These are phyloP conservation scores for Trichacis sp. DNA, from an alignment of 2,888 invertebrate species.

Conservation along the genomic window DNA sequence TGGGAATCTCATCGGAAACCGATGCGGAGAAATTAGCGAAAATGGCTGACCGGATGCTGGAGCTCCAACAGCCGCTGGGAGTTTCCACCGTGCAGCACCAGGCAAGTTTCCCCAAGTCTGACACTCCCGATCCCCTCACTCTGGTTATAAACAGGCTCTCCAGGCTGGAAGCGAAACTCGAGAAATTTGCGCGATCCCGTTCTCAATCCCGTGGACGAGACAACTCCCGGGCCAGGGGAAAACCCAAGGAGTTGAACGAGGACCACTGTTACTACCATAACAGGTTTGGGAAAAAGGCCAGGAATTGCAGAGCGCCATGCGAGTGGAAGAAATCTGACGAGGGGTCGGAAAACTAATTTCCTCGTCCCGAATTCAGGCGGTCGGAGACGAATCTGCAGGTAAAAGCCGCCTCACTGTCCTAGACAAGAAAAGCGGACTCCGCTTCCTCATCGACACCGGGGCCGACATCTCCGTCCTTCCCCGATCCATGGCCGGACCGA, in stretches of 20 bases:
- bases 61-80: background rate
- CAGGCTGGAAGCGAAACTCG: background rate
- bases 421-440: constrained; percentile 11
- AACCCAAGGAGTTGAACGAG: background rate
- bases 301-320: background rate
- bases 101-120: constrained; percentile 1
- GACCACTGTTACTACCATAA: constrained; percentile 5
- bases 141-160: constrained; percentile 3
- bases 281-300: background rate
- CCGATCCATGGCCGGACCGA: background rate
- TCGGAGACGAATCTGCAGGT: background rate
- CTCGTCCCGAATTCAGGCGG: constrained; percentile 9
- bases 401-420: constrained; percentile 12
- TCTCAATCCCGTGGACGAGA: background rate
- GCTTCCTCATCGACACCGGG: constrained; percentile 20
- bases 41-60: background rate
- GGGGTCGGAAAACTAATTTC: constrained; percentile 14
- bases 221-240: background rate
- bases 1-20: background rate
- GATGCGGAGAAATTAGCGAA: background rate
- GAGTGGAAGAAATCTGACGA: background rate
- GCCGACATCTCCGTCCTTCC: constrained; percentile 9
- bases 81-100: background rate
- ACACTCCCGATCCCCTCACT: constrained; percentile 8
- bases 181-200: background rate